Conservation (phyloP, 2,797 vertebrate genomes). For the Manis pentadactyla region DNA sequence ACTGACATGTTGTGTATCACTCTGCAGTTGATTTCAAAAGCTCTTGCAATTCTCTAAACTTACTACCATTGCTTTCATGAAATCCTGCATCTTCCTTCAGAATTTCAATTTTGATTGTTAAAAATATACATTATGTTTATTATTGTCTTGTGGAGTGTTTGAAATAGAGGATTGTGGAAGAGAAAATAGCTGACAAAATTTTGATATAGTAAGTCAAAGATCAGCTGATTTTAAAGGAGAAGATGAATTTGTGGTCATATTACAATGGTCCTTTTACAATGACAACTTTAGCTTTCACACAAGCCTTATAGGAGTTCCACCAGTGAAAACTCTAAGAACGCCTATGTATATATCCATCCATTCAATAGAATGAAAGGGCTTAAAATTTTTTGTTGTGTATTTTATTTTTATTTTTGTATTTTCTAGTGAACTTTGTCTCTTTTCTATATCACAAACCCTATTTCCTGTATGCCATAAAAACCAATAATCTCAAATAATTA, state of each 20-base stretch:
- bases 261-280: not conserved
- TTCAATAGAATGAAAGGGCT: not conserved
- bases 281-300: not conserved
- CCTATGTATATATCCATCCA: not conserved
- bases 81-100: not conserved
- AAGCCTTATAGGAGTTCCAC: rapidly evolving
- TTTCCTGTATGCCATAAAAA: constrained; percentile 20
- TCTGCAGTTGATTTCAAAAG: not conserved
- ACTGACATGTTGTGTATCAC: not conserved
- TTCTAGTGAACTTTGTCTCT: not conserved
- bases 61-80: not conserved
- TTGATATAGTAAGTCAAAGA: not conserved
- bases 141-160: not conserved
- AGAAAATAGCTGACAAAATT: not conserved
- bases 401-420: not conserved
- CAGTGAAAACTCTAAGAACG: not conserved
- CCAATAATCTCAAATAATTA: not conserved
- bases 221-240: not conserved
- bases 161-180: not conserved
- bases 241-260: not conserved
- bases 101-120: not conserved
- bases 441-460: not conserved
- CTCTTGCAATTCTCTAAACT: not conserved
- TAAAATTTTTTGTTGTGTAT: not conserved
- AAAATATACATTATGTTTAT: not conserved